phyloP scores from a whole-genome alignment of 2,797 vertebrate genomes.

The Odontamblyopus lacepedii region DNA sequence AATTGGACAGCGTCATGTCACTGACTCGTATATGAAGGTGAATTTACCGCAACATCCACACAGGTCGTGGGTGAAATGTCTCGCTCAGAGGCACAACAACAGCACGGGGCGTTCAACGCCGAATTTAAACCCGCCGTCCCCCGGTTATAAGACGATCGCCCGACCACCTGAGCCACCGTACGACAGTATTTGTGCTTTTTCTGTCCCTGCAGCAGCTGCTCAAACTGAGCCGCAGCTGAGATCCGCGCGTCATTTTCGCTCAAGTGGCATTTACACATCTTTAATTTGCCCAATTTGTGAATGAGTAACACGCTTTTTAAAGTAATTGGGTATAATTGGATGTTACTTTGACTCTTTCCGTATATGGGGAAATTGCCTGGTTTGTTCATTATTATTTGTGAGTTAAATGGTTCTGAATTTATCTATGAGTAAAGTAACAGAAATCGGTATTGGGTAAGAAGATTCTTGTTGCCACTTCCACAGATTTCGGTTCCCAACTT shows the following conservation, averaged over 20 bases:
- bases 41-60: no score
- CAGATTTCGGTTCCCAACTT: not conserved
- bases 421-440: not conserved
- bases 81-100: not conserved
- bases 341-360: not conserved
- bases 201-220: not conserved
- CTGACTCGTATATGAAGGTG: no score
- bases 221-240: not conserved
- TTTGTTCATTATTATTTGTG: not conserved
- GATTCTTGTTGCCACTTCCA: not conserved
- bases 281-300: not conserved
- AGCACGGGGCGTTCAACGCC: no score
- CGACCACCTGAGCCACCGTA: not conserved
- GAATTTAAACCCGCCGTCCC: not conserved
- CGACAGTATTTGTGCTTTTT: not conserved
- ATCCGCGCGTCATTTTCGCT: not conserved
- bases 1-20: no score
- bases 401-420: not conserved
- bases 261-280: not conserved
- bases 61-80: no score
- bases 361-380: not conserved
- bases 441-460: no score
- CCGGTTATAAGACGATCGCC: no score
- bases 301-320: not conserved
- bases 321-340: not conserved